These are phyloP conservation scores for Clarias macrocephalus DNA, from an alignment of 2,113 vertebrate genomes.

Conservation along the genomic window DNA sequence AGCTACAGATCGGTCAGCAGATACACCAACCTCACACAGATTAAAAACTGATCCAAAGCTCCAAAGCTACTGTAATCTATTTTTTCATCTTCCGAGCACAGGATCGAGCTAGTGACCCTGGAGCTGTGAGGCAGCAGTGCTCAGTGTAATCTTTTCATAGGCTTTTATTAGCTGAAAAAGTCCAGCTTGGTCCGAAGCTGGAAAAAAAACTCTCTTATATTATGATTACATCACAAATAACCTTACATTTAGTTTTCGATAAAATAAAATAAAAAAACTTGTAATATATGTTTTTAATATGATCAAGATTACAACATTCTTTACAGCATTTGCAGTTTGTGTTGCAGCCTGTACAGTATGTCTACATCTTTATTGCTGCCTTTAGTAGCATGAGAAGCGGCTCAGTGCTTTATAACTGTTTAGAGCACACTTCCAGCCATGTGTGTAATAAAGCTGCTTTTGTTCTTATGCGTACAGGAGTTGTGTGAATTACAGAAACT, in stretches of 20 bases:
- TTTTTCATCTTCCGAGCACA: not conserved
- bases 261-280: too few relatives aligned
- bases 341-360: not conserved
- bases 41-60: not conserved
- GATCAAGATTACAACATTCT: not conserved
- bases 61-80: not conserved
- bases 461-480: constrained; percentile 17
- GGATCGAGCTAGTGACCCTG: not conserved
- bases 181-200: not conserved
- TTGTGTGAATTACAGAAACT: constrained; percentile 28
- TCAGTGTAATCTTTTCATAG: not conserved
- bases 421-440: constrained; percentile 18
- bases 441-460: constrained; percentile 30
- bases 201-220: not conserved
- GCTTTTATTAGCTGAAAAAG: not conserved
- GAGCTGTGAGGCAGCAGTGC: not conserved
- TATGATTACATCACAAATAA: not conserved
- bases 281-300: not conserved
- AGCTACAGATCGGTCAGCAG: too few relatives aligned
- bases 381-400: not conserved
- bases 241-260: not conserved
- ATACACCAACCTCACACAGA: too few relatives aligned
- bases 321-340: not conserved
- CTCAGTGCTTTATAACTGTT: not conserved
- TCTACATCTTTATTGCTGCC: not conserved